Percentiles rank a stretch among this genome's conserved stretches.
Conservation (phyloP, 2,113 vertebrate species). For the Mus pahari region DNA sequence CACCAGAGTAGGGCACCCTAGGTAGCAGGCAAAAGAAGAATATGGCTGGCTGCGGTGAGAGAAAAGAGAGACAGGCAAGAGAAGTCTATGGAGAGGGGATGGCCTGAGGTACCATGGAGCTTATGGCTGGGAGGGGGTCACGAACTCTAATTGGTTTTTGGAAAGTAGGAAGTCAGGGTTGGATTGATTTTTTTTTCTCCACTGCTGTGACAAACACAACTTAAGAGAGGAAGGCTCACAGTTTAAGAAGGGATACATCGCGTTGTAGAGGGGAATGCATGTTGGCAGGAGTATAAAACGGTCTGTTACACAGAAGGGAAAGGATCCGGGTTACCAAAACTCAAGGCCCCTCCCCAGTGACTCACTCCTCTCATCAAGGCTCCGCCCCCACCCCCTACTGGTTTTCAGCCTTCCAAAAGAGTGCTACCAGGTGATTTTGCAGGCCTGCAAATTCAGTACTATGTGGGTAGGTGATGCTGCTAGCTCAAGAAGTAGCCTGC, state of each 20-base stretch:
- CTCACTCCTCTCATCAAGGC: background rate
- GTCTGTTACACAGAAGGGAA: background rate
- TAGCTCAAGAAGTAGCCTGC: background rate
- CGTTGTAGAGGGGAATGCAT: background rate
- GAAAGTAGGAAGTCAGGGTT: background rate
- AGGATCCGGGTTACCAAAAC: background rate
- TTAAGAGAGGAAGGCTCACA: background rate
- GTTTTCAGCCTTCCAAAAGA: background rate
- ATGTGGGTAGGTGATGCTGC: background rate
- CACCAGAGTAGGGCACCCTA: background rate
- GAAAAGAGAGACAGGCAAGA: background rate
- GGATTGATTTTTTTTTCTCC: too few species aligned
- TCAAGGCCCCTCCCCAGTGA: background rate
- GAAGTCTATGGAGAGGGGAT: background rate
- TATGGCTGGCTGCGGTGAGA: background rate
- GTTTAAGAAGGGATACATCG: background rate
- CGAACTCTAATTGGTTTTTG: background rate
- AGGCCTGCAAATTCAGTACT: background rate
- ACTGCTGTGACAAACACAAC: background rate
- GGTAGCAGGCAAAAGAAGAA: background rate
- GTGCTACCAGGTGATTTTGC: background rate
- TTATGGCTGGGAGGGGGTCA: background rate
- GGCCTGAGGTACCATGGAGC: background rate
- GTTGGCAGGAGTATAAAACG: background rate
- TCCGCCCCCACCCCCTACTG: background rate